Conservation (phyloP, 2,113 vertebrate species). For the Calidris pygmaea region DNA sequence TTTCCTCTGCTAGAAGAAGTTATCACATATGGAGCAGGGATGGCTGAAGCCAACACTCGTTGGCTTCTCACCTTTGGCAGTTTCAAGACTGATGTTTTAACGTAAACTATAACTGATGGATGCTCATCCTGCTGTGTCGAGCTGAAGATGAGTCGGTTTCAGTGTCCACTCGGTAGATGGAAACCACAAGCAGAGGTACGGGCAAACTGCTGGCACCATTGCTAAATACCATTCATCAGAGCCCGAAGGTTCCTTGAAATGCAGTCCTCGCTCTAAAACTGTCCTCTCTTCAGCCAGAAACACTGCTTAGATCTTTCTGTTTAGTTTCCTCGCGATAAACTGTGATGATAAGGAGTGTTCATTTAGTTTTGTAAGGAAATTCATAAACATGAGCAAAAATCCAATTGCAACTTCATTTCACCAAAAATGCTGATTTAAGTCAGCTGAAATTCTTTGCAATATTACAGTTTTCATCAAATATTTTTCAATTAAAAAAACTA, state of each 20-base stretch:
- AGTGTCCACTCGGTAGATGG: fast-evolving
- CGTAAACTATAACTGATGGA: neutral
- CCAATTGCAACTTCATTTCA: neutral
- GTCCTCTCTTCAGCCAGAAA: neutral
- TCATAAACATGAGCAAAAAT: neutral
- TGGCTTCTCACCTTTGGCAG: neutral
- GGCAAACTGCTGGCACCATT: neutral
- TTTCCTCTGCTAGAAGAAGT: neutral
- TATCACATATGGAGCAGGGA: fast-evolving
- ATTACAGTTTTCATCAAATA: neutral
- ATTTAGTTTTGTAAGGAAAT: neutral
- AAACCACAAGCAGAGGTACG: neutral
- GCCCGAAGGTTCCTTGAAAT: neutral
- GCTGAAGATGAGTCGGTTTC: neutral
- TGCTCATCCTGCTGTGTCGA: neutral
- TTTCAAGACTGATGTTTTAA: neutral
- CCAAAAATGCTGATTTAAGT: neutral
- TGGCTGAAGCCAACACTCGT: neutral
- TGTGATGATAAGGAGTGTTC: neutral
- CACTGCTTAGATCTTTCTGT: neutral
- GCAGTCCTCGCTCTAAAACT: neutral
- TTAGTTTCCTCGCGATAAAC: neutral
- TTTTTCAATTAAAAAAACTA: neutral
- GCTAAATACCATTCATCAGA: neutral
- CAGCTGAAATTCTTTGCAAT: neutral